Conservation (phyloP, 2,113 vertebrate species). For the Mionectes macconnelli region DNA sequence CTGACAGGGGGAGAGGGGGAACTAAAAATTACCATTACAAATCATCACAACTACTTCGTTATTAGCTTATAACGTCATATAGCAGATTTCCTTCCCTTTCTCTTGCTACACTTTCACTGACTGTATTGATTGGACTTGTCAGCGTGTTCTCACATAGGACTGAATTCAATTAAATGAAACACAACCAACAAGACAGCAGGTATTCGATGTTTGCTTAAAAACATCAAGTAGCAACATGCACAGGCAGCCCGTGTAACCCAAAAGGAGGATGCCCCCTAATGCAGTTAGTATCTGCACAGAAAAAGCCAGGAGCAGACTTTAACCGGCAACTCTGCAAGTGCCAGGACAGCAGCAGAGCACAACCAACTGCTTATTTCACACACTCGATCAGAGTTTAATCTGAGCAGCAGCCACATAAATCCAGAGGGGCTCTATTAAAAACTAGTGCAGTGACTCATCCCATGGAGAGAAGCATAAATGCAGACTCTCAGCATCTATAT, state of each 20-base stretch:
- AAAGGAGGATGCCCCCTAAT: neutral
- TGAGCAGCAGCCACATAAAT: neutral
- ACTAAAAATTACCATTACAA: neutral
- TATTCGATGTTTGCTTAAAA: neutral
- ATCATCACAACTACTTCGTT: neutral
- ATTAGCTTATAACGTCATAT: neutral
- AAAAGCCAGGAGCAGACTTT: neutral
- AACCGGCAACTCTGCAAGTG: neutral
- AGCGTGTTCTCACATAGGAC: neutral
- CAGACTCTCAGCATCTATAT: neutral
- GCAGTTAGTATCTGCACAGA: neutral
- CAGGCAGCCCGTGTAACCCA: neutral
- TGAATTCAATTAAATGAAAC: neutral
- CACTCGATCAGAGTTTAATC: neutral
- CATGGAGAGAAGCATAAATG: neutral
- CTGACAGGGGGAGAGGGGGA: neutral
- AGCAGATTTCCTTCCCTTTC: neutral
- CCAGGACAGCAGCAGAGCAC: neutral
- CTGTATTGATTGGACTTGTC: slow-evolving; percentile 32
- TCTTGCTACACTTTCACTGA: slow-evolving; percentile 12
- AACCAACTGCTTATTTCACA: neutral
- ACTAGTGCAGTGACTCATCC: neutral
- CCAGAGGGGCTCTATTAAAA: slow-evolving; percentile 30
- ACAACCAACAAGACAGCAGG: neutral
- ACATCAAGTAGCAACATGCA: neutral